A percentile compares a stretch with the other conserved stretches of the same genome.
Conservation (phyloP, 2,797 vertebrate genomes). For the Parauchenoglanis ngamensis region DNA sequence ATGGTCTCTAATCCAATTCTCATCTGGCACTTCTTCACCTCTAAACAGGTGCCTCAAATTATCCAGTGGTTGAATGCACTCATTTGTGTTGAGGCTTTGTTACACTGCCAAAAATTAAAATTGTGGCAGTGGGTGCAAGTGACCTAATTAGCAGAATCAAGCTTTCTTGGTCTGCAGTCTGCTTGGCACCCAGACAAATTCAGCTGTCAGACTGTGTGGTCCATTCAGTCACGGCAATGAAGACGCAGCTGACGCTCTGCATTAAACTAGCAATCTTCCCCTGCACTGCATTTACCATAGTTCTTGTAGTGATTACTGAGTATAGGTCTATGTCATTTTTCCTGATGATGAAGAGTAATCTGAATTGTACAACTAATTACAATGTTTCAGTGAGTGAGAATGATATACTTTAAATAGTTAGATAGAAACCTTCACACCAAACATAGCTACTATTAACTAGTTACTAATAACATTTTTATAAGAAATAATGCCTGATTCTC, state of each 20-base stretch:
- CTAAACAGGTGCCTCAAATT: conserved; percentile 57
- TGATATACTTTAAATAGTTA: background rate
- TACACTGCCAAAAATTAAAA: conserved; percentile 52
- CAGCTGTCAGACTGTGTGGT: conserved; percentile 29
- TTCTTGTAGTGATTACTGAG: background rate
- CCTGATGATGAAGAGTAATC: background rate
- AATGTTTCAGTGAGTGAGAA: background rate
- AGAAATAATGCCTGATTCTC: background rate
- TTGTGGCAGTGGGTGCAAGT: conserved; percentile 50
- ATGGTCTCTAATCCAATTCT: conserved; percentile 48
- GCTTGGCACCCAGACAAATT: conserved; percentile 25
- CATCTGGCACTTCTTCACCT: conserved; percentile 54
- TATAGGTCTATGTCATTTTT: background rate
- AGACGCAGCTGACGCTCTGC: background rate
- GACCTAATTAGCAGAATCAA: conserved; percentile 66
- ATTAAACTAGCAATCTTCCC: background rate
- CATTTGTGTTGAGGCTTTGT: conserved; percentile 52
- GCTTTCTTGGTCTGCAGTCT: conserved; percentile 34
- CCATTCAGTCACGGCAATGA: conserved; percentile 19
- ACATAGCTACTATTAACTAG: background rate
- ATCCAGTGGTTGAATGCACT: conserved; percentile 44
- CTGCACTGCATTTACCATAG: background rate
- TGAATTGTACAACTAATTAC: background rate
- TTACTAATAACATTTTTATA: background rate
- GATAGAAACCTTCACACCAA: background rate